Percentiles rank a stretch among this genome's conserved stretches.
phyloP scores from a whole-genome alignment of 1,140 invertebrate species.

The Akabosia matsudoensis region DNA sequence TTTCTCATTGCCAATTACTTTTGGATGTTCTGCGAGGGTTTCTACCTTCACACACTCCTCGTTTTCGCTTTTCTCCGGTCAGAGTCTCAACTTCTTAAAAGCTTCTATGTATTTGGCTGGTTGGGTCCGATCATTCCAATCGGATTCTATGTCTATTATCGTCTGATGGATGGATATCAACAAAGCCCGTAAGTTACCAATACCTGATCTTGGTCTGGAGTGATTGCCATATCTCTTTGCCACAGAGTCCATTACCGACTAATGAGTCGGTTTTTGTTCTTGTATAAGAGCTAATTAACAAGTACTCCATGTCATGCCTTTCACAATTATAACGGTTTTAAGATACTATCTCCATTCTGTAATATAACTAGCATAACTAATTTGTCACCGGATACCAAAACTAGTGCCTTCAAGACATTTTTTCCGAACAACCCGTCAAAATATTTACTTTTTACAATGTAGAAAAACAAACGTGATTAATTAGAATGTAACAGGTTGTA shows the following conservation, averaged over 20 bases:
- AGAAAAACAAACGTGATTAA: too few relatives aligned
- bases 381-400: too few relatives aligned
- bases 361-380: too few relatives aligned
- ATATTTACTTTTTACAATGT: too few relatives aligned
- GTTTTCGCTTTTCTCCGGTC: constrained; percentile 56
- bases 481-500: too few relatives aligned
- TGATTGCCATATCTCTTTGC: background rate
- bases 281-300: background rate
- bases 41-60: constrained; percentile 59
- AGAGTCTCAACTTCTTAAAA: constrained; percentile 54
- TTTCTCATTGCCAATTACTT: constrained; percentile 59
- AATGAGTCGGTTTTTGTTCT: background rate
- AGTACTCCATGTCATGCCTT: background rate
- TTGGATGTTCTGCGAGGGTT: constrained; percentile 56
- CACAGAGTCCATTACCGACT: constrained; percentile 50
- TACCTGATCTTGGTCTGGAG: background rate
- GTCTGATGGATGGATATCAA: constrained; percentile 37
- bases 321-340: too few relatives aligned
- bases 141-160: constrained; percentile 47
- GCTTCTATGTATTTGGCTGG: constrained; percentile 59
- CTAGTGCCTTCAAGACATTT: too few relatives aligned
- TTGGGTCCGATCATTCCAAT: constrained; percentile 49
- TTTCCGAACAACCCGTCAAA: too few relatives aligned
- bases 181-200: constrained; percentile 34
- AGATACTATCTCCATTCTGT: too few relatives aligned